phyloP scores from a whole-genome alignment of 2,797 vertebrate genomes.

The Taeniopygia guttata region DNA sequence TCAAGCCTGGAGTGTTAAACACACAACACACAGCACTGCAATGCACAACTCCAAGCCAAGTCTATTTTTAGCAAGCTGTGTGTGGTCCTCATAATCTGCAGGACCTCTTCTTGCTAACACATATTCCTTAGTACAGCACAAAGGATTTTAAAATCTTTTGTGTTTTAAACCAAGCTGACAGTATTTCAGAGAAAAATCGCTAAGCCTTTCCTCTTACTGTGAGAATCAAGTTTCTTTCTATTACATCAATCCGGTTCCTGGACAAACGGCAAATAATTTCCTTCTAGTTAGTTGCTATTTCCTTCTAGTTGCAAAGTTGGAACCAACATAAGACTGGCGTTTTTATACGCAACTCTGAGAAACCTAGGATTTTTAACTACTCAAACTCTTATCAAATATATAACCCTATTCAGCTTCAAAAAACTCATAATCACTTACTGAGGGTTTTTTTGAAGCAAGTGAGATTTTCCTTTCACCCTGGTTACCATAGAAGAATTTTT shows the following conservation, averaged over 20 bases:
- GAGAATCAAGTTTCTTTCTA: constrained; percentile 1
- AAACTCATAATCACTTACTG: neutral
- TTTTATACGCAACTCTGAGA: neutral
- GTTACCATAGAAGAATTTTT: neutral
- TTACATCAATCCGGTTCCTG: neutral
- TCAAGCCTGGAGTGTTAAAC: neutral
- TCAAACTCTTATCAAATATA: neutral
- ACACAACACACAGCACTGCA: neutral
- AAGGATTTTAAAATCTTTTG: neutral
- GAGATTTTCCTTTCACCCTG: neutral
- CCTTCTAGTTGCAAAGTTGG: neutral
- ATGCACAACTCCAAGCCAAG: neutral
- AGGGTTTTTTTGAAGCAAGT: neutral
- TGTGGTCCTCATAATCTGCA: constrained; percentile 11
- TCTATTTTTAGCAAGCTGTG: neutral
- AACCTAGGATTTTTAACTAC: neutral
- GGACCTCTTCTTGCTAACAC: neutral
- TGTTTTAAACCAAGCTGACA: constrained; percentile 11
- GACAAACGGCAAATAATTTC: constrained; percentile 7
- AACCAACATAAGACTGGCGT: neutral
- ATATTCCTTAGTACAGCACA: neutral
- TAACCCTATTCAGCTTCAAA: neutral
- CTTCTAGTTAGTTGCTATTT: neutral
- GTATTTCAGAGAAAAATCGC: neutral
- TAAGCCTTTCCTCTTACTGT: neutral